Evolutionary conservation across 2,113 vertebrate species (phyloP).

Genomic region (Rhineura floridana): DNA sequence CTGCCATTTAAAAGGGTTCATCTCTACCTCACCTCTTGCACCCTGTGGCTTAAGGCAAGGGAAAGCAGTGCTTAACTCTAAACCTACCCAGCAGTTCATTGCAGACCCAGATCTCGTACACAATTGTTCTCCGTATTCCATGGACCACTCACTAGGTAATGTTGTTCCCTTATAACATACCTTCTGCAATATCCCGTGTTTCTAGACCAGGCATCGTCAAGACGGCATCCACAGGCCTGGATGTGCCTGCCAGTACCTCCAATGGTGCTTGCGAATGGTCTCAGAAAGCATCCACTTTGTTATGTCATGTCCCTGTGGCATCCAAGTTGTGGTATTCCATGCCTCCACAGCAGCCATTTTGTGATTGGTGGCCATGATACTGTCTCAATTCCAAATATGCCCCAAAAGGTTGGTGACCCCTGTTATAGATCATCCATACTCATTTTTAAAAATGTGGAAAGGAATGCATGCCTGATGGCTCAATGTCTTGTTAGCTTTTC

Average conservation of each 20-base stretch:
- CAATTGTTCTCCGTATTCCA: neutral
- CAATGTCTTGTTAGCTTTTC: constrained; percentile 13
- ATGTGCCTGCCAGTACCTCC: too few relatives aligned
- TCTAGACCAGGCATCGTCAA: too few relatives aligned
- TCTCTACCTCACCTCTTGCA: neutral
- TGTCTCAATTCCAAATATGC: neutral
- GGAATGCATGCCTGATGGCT: constrained; percentile 3
- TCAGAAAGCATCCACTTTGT: too few relatives aligned
- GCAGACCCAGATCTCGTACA: neutral
- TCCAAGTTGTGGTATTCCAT: too few relatives aligned
- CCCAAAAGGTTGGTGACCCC: too few relatives aligned
- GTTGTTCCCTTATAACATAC: neutral
- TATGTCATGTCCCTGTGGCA: too few relatives aligned
- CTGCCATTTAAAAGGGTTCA: neutral
- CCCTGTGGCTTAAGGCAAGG: constrained; percentile 27
- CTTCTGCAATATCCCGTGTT: neutral
- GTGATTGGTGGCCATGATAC: too few relatives aligned
- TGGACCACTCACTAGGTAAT: neutral
- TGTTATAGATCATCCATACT: too few relatives aligned
- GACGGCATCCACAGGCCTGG: too few relatives aligned
- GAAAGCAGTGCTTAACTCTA: constrained; percentile 25
- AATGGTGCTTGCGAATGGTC: too few relatives aligned
- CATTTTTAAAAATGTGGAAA: neutral
- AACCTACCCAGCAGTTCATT: neutral
- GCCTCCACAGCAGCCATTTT: neutral